These are phyloP conservation scores for Morpho helenor DNA, from an alignment of 2,888 invertebrate species.

Conservation along the genomic window DNA sequence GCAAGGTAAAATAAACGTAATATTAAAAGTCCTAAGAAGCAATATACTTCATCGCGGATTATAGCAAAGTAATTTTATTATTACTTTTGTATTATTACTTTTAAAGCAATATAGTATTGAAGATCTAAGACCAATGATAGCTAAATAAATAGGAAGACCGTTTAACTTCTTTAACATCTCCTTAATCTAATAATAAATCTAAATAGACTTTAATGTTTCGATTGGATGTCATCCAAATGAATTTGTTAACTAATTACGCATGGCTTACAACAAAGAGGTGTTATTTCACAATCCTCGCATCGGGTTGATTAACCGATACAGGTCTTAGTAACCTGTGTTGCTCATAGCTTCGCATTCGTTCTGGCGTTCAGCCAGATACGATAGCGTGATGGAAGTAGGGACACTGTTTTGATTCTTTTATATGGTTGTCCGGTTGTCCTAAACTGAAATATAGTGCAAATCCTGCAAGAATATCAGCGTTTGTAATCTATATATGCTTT, in stretches of 20 bases:
- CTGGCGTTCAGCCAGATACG: conserved; percentile 56
- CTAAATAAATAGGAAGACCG: not conserved
- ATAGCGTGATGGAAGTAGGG: conserved; percentile 25
- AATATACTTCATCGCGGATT: no score
- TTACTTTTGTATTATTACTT: no score
- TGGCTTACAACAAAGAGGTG: conserved; percentile 25
- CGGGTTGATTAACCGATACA: conserved; percentile 73
- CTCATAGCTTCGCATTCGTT: conserved; percentile 63
- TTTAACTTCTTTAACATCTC: not conserved
- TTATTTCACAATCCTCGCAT: conserved; percentile 50
- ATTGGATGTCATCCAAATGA: conserved; percentile 28
- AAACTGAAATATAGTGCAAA: conserved; percentile 1
- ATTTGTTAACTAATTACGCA: conserved; percentile 27
- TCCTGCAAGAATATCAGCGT: no score
- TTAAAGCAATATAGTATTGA: no score
- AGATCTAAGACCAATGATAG: not conserved
- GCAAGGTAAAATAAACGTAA: no score
- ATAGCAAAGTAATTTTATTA: no score
- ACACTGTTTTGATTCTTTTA: conserved; percentile 1
- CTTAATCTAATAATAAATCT: not conserved
- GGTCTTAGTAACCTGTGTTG: conserved; percentile 59
- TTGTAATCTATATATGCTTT: no score
- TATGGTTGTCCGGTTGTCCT: not conserved
- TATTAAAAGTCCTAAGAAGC: no score
- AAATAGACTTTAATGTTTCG: conserved; percentile 3